Conservation (phyloP, 1,140 invertebrate genomes). For the Sitodiplosis mosellana region DNA sequence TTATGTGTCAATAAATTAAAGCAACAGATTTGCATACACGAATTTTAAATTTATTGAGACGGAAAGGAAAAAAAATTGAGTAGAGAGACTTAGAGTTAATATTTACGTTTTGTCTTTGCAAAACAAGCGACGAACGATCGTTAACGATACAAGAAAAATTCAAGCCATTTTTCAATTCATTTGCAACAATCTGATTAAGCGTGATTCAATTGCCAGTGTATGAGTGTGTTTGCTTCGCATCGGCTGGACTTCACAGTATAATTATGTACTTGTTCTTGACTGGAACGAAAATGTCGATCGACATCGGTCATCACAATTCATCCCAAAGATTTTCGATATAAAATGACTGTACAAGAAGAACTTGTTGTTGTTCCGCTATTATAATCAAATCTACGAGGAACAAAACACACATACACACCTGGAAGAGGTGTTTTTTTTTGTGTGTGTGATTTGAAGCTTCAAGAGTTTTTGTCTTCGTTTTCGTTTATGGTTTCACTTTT, state of each 20-base stretch:
- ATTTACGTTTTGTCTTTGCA: background rate
- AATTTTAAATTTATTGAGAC: background rate
- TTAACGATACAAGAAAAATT: background rate
- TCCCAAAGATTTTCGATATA: background rate
- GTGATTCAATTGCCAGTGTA: background rate
- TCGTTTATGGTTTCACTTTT: too few relatives aligned
- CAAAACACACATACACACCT: background rate
- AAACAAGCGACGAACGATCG: background rate
- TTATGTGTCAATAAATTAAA: background rate
- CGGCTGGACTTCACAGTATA: background rate
- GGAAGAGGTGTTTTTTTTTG: background rate
- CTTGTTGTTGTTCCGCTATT: background rate
- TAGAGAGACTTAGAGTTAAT: background rate
- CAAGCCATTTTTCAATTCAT: background rate
- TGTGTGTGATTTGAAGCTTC: background rate
- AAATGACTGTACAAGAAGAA: background rate
- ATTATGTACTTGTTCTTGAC: background rate
- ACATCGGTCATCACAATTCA: background rate
- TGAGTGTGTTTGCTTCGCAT: background rate
- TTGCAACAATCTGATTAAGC: background rate
- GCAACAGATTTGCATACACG: background rate
- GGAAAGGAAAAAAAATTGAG: background rate
- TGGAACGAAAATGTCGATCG: background rate
- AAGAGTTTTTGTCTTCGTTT: too few relatives aligned
- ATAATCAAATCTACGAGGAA: background rate